Base-by-base conservation (phyloP, 1,140 invertebrate species). In the Papilio polytes region DNA sequence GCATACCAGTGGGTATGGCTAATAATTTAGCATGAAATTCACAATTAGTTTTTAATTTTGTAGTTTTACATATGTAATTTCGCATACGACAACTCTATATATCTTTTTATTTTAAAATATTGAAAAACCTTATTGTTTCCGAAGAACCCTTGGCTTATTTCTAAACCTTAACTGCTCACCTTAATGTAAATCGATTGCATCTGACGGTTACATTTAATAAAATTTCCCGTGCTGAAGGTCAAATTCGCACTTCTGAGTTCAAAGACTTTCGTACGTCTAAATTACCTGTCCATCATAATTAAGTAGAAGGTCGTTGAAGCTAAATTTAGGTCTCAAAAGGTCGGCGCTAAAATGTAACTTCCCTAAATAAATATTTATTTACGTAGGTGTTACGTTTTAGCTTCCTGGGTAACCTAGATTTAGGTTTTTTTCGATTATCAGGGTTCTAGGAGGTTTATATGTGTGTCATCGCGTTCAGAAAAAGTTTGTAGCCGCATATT, bases 321-420 rank as follows among this genome's bases (percentile, higher is more conserved):
- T 70, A 15, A 70, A 31, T 70, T 70, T 70, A 70, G 63, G 22
- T 70, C 22, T 70, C 63, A 70, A 70, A 70, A 31, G 63, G 63
- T 18, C 26, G 53, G 18, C 53, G 53, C 53, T 56, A 56, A 56
- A 56, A 56, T 56, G 18, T 56, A 15, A 70, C 63, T 70, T 70
- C 63, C 63, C 63, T 70, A 70, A 70, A 70, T 70, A 70, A 36
- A 70, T 15, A 12, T 70, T 70, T 70, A 31, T 70, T 36, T 18
- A 36, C 8, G 26, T 18, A 31, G 2, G 9, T 13, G 22, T 63
- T 63, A 63, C 12, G 31, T 63, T 63, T 63, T 26, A 63, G 59
- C 59, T 1, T 10, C 12, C 15, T 63, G 1, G 1, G 0, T 70
- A 36, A 56, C 18, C 18, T n/a, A 18, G 7, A 48, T 15, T 13